Evolutionary conservation across 2,113 vertebrate genomes (phyloP), one percentile per base, ranked within the genome.

Genomic region (Macaca fascicularis): DNA sequence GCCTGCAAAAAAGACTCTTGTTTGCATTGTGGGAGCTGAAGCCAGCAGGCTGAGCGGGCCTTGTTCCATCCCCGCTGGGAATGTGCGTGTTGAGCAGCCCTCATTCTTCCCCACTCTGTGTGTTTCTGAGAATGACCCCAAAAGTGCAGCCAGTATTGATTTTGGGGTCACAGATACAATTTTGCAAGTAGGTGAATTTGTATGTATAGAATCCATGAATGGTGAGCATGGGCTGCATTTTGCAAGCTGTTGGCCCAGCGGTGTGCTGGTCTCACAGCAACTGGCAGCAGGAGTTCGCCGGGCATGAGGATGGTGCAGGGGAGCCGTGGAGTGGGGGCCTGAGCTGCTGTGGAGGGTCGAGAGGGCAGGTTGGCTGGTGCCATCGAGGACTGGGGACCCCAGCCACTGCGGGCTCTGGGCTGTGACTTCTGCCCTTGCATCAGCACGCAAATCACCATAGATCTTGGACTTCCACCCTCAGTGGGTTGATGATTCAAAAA

Each of bases 51-150:
- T 5, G 57, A 35, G 59, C 0, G 0, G 9, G 0, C 23, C 45
- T 67, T 4, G 43, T 10, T n/a, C n/a, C n/a, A 38, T 1, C 52
- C 59, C 61, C 1, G 13, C 50, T 25, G 64, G 64, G 35, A 64
- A 30, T 4, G 6, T 52, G 43, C 22, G 6, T 0, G 7, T 32
- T 1, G 4, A 10, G 35, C 1, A 5, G 8, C 67, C 38, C 74
- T 0, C 22, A 11, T 45, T 38, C 13, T 52, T 70, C 12, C 7
- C 82, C 59, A 8, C 45, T 7, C 35, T 17, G 19, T 35, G 0
- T 8, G 10, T 74, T 19, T 35, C 75, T 0, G 0, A 0, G 0
- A 30, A 59, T 4, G 43, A 74, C 59, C 40, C 5, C 22, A 2
- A 40, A 59, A 59, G 14, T 57, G n/a, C 35, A 17, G 50, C 7